phyloP scores from a whole-genome alignment of 1,140 invertebrate species.

The Achatina immaculata region DNA sequence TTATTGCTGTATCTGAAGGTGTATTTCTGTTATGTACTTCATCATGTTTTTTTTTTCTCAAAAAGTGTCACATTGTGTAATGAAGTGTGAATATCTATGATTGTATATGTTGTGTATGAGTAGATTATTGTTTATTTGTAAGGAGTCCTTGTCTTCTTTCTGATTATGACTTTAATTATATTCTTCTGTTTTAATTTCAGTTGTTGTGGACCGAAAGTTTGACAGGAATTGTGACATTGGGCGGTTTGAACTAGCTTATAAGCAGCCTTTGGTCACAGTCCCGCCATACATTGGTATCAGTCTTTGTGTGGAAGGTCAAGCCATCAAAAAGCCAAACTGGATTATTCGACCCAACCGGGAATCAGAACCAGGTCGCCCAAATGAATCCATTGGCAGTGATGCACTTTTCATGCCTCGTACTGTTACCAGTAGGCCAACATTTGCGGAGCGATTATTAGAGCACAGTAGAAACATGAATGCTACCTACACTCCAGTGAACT shows the following conservation, averaged over 20 bases:
- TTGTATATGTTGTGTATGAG: too few species aligned
- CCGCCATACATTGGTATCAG: slow-evolving; percentile 88
- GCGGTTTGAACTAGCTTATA: slow-evolving; percentile 87
- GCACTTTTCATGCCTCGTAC: slow-evolving; percentile 31
- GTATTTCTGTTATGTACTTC: too few species aligned
- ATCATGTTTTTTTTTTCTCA: too few species aligned
- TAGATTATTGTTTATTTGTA: too few species aligned
- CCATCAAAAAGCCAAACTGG: slow-evolving; percentile 53
- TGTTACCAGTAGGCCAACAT: slow-evolving; percentile 32
- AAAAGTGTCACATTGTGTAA: too few species aligned
- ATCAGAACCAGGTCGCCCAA: background rate
- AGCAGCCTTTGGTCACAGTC: slow-evolving; percentile 79
- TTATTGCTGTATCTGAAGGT: too few species aligned
- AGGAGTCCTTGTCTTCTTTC: too few species aligned
- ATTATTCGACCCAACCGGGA: background rate
- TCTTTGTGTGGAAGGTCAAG: slow-evolving; percentile 80
- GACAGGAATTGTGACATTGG: slow-evolving; percentile 87
- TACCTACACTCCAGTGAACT: background rate
- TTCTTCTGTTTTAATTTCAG: slow-evolving; percentile 74
- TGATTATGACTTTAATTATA: too few species aligned
- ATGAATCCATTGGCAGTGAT: background rate
- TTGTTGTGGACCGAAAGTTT: slow-evolving; percentile 85
- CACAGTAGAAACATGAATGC: slow-evolving; percentile 1
- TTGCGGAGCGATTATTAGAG: background rate
- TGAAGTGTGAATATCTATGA: too few species aligned